Base-by-base conservation (phyloP, 1,140 invertebrate genomes). In the Heliconius melpomene region DNA sequence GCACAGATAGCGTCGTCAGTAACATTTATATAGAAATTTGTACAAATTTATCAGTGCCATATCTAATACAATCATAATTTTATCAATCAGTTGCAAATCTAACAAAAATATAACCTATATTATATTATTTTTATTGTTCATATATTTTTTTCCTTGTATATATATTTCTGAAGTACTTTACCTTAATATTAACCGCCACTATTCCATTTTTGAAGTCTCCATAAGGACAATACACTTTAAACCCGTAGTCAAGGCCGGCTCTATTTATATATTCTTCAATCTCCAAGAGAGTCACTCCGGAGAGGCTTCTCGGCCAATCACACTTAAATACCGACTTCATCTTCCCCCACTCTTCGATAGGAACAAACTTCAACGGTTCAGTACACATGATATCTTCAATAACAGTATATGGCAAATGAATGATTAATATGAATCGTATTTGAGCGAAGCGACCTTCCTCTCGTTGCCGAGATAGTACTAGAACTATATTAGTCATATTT, bases 151-250 rank as follows among this genome's bases (percentile, higher is more conserved):
- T 46, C 40, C 40, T 16, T 46, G 5, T 46, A 20, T 52, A 52
- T 26, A 66, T 66, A 13, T 16, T 26, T 8, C 11, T 40, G 6
- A 40, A 11, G 9, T n/a, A 23, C 20, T 29, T 29, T 81, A 86
- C 85, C 80, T 85, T 84, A 3, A 79, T 20, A 72, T 85, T 84
- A 36, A 82, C 6, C 5, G 83, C 83, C 11, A 84, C 81, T 7
- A 84, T 81, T 75, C 90, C 89, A 73, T 88, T 88, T 0, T 38
- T 60, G 20, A 85, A 66, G 36, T 89, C 83, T 7, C 86, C 88
- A n/a, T 83, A 87, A n/a, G 89, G 87, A 70, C 86, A 86, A 70
- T 88, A 90, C 7, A 87, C 88, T 83, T 84, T 87, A 36, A 90
- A 88, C 16, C 86, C 85, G 72, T 89, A 87, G 52, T 88, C 83